phyloP scores from a whole-genome alignment of 2,113 vertebrate genomes.

The Platysternon megacephalum region DNA sequence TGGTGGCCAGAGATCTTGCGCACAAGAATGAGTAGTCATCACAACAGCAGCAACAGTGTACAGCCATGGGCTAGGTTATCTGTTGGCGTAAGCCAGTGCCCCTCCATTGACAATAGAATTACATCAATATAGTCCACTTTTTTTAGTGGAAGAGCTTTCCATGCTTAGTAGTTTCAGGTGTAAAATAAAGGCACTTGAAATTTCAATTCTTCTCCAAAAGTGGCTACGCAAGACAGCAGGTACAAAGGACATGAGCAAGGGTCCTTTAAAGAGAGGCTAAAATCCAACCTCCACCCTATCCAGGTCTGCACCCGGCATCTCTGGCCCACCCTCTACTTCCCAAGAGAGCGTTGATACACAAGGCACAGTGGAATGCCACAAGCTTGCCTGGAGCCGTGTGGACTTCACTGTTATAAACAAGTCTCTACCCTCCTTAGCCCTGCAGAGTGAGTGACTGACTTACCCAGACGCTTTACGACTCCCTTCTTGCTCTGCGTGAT shows the following conservation, averaged over 20 bases:
- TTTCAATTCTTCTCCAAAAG: neutral
- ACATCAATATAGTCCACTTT: neutral
- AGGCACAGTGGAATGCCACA: neutral
- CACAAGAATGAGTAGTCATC: neutral
- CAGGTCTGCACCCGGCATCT: neutral
- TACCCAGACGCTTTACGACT: neutral
- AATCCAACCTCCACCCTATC: neutral
- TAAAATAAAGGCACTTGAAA: neutral
- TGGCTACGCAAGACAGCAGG: neutral
- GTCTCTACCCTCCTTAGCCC: too few relatives aligned
- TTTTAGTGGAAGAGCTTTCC: neutral
- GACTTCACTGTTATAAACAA: too few relatives aligned
- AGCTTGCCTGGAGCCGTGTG: neutral
- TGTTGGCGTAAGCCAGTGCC: neutral
- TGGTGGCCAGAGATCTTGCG: neutral
- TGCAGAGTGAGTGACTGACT: neutral
- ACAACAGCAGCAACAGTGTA: neutral
- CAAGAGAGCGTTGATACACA: neutral
- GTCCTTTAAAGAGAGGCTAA: neutral
- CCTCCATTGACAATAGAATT: accelerated
- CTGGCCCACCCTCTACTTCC: neutral
- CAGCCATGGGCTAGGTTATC: neutral
- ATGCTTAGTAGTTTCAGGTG: neutral
- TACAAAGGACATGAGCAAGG: neutral
- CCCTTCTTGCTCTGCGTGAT: too few relatives aligned